Percentiles rank a stretch among this genome's conserved stretches.
Conservation (phyloP, 2,113 vertebrate species). For the Leucosticte australis region DNA sequence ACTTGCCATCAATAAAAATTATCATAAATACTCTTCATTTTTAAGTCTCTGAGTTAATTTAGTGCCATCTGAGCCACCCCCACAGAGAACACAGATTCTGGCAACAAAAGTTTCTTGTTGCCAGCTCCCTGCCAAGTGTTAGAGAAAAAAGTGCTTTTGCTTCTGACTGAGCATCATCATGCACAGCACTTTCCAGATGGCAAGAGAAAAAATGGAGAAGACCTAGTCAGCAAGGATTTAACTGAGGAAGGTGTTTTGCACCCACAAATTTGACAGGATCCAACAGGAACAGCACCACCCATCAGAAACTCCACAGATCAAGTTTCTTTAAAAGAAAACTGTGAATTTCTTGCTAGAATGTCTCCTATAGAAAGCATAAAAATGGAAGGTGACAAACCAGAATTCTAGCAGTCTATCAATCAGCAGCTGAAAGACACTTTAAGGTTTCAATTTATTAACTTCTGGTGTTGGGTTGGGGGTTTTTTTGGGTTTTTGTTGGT, state of each 20-base stretch:
- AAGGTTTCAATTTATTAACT: neutral
- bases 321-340: neutral
- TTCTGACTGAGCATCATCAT: constrained; percentile 9
- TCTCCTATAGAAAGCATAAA: neutral
- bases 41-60: constrained; percentile 47
- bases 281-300: neutral
- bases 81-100: constrained; percentile 51
- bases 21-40: constrained; percentile 18
- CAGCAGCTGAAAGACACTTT: neutral
- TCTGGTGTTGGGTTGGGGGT: neutral
- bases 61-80: constrained; percentile 70
- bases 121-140: constrained; percentile 63
- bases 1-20: constrained; percentile 47
- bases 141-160: constrained; percentile 21
- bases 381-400: neutral
- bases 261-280: constrained; percentile 4
- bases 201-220: constrained; percentile 15
- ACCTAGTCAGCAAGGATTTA: neutral
- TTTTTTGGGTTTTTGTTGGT: neutral
- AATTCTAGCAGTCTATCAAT: neutral
- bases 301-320: neutral
- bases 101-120: constrained; percentile 45
- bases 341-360: neutral
- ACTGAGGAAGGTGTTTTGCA: neutral
- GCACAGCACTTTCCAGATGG: constrained; percentile 59